A percentile compares a stretch with the other conserved stretches of the same genome.
Conservation (phyloP, 2,113 vertebrate genomes). For the Coracopsis vasa region DNA sequence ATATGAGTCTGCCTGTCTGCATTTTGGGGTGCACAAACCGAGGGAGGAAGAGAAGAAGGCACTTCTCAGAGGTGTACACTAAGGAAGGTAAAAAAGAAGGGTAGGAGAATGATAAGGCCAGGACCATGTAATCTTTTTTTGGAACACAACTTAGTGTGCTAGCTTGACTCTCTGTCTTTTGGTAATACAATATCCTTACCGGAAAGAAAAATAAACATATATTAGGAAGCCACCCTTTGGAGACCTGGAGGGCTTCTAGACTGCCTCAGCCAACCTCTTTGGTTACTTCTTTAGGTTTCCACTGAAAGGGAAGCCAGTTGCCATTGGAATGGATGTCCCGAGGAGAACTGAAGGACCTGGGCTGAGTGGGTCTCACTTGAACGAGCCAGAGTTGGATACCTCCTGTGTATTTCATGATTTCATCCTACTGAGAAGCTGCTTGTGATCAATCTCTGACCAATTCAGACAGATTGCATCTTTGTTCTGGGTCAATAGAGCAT, state of each 20-base stretch:
- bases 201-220: background rate
- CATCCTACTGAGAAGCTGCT: background rate
- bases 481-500: background rate
- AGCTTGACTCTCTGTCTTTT: background rate
- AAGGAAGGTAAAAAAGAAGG: background rate
- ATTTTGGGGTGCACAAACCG: background rate
- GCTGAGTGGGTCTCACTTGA: fast-evolving
- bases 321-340: background rate
- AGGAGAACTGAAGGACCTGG: background rate
- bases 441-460: background rate
- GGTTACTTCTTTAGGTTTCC: background rate
- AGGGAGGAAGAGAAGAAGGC: background rate
- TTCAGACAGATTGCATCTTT: background rate
- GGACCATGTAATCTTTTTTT: background rate
- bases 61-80: background rate
- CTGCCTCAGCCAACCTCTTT: background rate
- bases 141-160: background rate
- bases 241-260: background rate
- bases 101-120: background rate
- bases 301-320: background rate
- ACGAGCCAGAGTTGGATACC: fast-evolving
- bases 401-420: background rate
- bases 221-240: background rate
- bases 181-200: background rate
- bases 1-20: fast-evolving